Conservation (phyloP, 1,140 invertebrate genomes). For the fruit fly (Drosophila melanogaster) region DNA sequence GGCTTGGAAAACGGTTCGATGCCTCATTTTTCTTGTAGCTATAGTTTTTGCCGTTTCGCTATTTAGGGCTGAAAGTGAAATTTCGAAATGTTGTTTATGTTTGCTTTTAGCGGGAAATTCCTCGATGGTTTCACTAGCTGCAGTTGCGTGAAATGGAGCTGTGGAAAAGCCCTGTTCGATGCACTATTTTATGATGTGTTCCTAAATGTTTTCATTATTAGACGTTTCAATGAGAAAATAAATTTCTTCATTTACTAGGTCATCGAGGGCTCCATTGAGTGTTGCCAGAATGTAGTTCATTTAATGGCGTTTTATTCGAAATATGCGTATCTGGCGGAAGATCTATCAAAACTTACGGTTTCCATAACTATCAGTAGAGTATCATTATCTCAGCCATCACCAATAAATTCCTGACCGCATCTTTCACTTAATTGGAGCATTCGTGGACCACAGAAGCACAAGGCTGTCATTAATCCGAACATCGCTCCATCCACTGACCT, state of each 20-base stretch:
- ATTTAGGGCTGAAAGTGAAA: constrained; percentile 46
- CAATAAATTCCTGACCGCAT: neutral
- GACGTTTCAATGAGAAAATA: constrained; percentile 71
- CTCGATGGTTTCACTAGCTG: neutral
- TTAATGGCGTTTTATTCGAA: neutral
- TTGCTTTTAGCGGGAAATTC: constrained; percentile 57
- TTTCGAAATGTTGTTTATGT: constrained; percentile 72
- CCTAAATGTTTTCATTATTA: constrained; percentile 79
- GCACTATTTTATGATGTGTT: constrained; percentile 72
- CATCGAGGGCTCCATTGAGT: constrained; percentile 33
- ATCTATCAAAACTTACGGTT: neutral
- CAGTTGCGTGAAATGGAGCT: neutral
- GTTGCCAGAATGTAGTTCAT: neutral
- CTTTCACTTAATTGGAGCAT: constrained; percentile 17
- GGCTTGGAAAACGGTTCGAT: constrained; percentile 64
- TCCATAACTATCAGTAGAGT: neutral
- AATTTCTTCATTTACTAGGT: constrained; percentile 71
- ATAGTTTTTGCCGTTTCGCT: constrained; percentile 40
- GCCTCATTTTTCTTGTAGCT: constrained; percentile 52
- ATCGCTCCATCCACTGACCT: constrained; percentile 31
- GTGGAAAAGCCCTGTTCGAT: constrained; percentile 6
- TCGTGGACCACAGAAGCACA: neutral
- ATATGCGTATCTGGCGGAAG: too few relatives aligned
- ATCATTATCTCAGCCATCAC: neutral
- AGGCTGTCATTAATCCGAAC: constrained; percentile 16